These are phyloP conservation scores for Lepidocolaptes lacrymiger DNA, from an alignment of 2,797 vertebrate species.

Conservation along the genomic window DNA sequence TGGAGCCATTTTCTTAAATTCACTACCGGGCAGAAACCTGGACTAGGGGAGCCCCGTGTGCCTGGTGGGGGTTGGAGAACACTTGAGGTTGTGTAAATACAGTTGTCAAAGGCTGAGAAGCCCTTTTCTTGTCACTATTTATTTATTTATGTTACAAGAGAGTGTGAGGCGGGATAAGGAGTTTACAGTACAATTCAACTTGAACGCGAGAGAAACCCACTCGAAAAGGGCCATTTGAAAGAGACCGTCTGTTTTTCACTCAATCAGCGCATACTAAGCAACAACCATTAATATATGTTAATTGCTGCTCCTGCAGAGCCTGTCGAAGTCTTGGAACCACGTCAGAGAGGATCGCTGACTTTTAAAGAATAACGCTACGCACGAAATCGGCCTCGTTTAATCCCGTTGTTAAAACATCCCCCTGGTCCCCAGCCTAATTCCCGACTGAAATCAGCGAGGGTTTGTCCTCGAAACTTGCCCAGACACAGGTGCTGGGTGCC, in stretches of 20 bases:
- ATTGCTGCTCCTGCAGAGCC: background rate
- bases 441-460: background rate
- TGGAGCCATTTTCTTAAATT: background rate
- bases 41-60: background rate
- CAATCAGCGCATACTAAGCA: background rate
- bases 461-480: background rate
- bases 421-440: background rate
- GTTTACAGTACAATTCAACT: background rate
- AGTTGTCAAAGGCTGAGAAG: background rate
- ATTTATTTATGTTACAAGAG: background rate
- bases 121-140: background rate
- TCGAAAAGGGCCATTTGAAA: background rate
- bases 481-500: background rate
- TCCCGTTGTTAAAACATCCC: background rate
- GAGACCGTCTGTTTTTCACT: background rate
- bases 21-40: background rate
- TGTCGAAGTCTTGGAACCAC: background rate
- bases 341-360: background rate
- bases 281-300: conserved; percentile 10
- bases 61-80: background rate
- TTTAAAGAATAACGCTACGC: background rate
- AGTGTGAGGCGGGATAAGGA: background rate
- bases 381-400: background rate
- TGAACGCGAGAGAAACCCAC: background rate
- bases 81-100: background rate